Conservation (phyloP, 2,888 invertebrate species). For the Syrista parreyssii region DNA sequence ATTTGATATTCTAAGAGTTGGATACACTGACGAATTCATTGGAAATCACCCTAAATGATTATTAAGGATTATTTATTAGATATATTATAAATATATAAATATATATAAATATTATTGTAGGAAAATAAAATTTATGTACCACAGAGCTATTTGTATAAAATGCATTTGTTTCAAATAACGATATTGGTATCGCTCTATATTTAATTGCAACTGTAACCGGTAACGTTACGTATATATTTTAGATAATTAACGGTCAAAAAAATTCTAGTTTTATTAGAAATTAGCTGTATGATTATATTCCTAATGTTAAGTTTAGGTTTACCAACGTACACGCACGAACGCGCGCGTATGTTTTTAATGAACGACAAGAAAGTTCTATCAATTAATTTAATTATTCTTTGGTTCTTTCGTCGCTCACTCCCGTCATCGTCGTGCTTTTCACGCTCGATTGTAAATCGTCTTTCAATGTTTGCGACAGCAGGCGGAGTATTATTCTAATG, state of each 20-base stretch:
- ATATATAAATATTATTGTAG: conserved; percentile 41
- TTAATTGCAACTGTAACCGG: conserved; percentile 23
- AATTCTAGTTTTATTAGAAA: conserved; percentile 40
- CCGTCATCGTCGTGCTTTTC: neutral
- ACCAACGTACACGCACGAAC: neutral
- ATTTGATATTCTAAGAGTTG: conserved; percentile 48
- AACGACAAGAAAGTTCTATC: neutral
- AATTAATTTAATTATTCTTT: neutral
- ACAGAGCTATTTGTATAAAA: conserved; percentile 57
- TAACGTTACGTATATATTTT: conserved; percentile 40
- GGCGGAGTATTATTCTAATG: conserved; percentile 19
- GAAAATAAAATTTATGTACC: conserved; percentile 50
- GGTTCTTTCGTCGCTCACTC: neutral
- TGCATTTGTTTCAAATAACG: conserved; percentile 42
- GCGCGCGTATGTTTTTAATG: neutral
- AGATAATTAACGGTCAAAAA: conserved; percentile 37
- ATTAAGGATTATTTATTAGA: conserved; percentile 53
- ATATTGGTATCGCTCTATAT: conserved; percentile 31
- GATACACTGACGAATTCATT: conserved; percentile 3
- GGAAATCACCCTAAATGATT: conserved; percentile 12
- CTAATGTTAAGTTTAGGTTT: conserved; percentile 23
- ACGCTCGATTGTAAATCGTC: conserved; percentile 2
- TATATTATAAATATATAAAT: conserved; percentile 39
- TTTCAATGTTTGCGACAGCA: conserved; percentile 16
- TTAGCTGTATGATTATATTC: conserved; percentile 35